These are phyloP conservation scores for Nasonia vitripennis DNA, from an alignment of 1,140 invertebrate genomes.

Conservation along the genomic window DNA sequence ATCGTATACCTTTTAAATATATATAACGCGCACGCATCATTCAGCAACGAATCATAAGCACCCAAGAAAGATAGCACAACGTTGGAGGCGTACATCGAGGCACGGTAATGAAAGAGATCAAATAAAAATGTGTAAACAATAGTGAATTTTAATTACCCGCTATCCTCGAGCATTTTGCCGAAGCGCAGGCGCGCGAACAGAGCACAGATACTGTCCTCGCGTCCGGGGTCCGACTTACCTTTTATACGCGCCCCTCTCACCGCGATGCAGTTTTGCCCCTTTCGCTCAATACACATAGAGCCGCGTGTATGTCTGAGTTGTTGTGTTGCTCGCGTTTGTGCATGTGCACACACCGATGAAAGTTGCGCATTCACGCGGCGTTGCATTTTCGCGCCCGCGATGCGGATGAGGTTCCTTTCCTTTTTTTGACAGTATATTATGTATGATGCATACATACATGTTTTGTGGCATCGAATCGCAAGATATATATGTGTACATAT, in stretches of 20 bases:
- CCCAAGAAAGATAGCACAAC: too few relatives aligned
- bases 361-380: not conserved
- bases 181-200: conserved; percentile 18
- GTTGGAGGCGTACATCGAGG: too few relatives aligned
- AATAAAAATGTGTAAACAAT: not conserved
- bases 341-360: conserved; percentile 10
- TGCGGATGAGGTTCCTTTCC: too few relatives aligned
- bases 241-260: conserved; percentile 41
- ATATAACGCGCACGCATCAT: too few relatives aligned
- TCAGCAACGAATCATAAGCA: too few relatives aligned
- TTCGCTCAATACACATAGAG: not conserved
- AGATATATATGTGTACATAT: too few relatives aligned
- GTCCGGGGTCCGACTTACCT: conserved; percentile 20
- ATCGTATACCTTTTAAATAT: too few relatives aligned
- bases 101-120: too few relatives aligned
- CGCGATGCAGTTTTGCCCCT: not conserved
- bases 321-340: not conserved
- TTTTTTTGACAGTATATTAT: too few relatives aligned
- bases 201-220: conserved; percentile 27
- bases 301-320: not conserved
- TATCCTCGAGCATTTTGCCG: conserved; percentile 43
- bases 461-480: too few relatives aligned
- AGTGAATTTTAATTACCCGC: conserved; percentile 35
- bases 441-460: too few relatives aligned
- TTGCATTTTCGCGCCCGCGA: too few relatives aligned